These are phyloP conservation scores for Crocidura indochinensis DNA, from an alignment of 2,797 vertebrate genomes.

Conservation along the genomic window DNA sequence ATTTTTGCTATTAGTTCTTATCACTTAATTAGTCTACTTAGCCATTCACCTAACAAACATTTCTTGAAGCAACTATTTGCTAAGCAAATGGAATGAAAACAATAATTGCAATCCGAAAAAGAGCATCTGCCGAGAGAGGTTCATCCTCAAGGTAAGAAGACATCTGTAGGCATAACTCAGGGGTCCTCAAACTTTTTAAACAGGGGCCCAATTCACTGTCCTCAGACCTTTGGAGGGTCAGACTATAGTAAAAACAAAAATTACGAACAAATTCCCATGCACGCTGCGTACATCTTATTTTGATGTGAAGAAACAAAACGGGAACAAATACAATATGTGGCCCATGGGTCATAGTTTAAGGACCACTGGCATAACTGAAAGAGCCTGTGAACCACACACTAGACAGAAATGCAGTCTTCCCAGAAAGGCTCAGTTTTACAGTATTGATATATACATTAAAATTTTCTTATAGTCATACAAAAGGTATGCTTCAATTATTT, in stretches of 20 bases:
- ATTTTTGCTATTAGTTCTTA: constrained; percentile 34
- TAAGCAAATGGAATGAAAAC: background rate
- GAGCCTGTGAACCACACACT: background rate
- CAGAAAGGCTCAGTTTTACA: background rate
- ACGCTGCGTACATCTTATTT: too few relatives aligned
- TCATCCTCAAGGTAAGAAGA: background rate
- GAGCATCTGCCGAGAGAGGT: background rate
- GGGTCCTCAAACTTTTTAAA: too few relatives aligned
- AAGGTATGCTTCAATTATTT: background rate
- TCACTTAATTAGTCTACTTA: background rate
- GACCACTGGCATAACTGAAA: background rate
- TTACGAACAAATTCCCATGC: too few relatives aligned
- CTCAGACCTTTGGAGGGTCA: too few relatives aligned
- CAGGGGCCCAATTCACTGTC: too few relatives aligned
- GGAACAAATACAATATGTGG: too few relatives aligned
- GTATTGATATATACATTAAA: background rate
- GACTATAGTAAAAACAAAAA: too few relatives aligned
- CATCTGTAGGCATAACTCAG: background rate
- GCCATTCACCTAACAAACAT: background rate
- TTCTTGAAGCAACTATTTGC: constrained; percentile 23
- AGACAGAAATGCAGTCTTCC: background rate
- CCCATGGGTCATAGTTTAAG: too few relatives aligned
- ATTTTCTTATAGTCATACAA: background rate
- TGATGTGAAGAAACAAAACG: too few relatives aligned
- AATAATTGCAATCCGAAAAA: background rate